These are phyloP conservation scores for Rana temporaria DNA, from an alignment of 2,113 vertebrate species.

Conservation along the genomic window DNA sequence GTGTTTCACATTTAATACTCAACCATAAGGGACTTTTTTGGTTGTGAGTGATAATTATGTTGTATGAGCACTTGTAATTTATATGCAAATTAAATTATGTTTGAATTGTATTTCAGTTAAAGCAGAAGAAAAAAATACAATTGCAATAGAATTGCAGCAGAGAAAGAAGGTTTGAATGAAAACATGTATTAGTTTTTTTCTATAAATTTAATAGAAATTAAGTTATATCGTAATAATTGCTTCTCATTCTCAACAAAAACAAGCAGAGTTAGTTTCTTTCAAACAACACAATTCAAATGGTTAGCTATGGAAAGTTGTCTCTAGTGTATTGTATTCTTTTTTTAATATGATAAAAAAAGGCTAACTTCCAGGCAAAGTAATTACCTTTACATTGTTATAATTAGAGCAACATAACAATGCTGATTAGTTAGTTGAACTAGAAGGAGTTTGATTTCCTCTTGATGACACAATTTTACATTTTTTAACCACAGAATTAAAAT, in stretches of 20 bases:
- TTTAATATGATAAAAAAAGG: not conserved
- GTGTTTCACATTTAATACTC: conserved; percentile 49
- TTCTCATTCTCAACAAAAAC: conserved; percentile 30
- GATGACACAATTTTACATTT: not conserved
- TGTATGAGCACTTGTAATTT: conserved; percentile 48
- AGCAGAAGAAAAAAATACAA: conserved; percentile 18
- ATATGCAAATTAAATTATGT: conserved; percentile 52
- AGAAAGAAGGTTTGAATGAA: conserved; percentile 28
- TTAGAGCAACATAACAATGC: not conserved
- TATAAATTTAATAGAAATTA: conserved; percentile 46
- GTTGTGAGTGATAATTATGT: conserved; percentile 49
- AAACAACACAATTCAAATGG: conserved; percentile 1
- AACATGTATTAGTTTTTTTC: conserved; percentile 33
- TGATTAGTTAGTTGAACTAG: not conserved
- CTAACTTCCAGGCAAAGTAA: not conserved
- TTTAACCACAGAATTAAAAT: too few relatives aligned
- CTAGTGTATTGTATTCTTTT: conserved; percentile 16
- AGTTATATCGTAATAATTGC: conserved; percentile 33
- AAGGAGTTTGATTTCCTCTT: not conserved
- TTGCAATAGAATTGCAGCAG: conserved; percentile 32
- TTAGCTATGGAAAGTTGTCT: not conserved
- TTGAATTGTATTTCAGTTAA: conserved; percentile 40
- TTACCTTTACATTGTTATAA: not conserved
- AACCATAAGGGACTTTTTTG: conserved; percentile 31
- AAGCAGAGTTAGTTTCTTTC: conserved; percentile 2